Evolutionary conservation across 2,888 invertebrate species (phyloP), one percentile per base, ranked within the genome.

Genomic region (Drosophila vallismaia): DNA sequence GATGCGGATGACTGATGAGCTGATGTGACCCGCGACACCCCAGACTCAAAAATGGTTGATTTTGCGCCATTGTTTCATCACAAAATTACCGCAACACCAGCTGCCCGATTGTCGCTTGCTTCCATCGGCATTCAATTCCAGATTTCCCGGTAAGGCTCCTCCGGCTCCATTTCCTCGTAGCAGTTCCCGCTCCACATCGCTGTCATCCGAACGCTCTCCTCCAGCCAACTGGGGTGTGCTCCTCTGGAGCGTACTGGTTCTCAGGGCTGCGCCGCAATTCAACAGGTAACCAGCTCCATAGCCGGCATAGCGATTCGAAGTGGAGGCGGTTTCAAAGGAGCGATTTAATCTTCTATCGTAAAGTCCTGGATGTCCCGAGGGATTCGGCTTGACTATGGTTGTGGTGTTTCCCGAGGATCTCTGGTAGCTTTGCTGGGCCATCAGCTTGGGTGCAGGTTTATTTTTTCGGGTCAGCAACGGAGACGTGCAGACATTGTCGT

Each of bases 1-100:
- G 52, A 69, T 66, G 49, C 44, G 24, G 44, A 67, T 67, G 66
- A 67, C 44, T 36, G 29, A 50, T 55, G 50, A 66, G 44, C 66
- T 12, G 36, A 69, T 56, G 73, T 68, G 69, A 52, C 75, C 69
- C 40, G 48, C 36, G n/a, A 36, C n/a, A 36, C 40, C 49, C 62
- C 58, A 28, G 75, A 86, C 89, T 90, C 90, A 95, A 92, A 95
- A 95, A 92, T 95, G 94, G 90, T 95, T 95, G 57, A 95, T 94
- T 92, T 95, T 95, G 84, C 94, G 94, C 92, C 95, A 94, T 83
- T 95, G 95, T 91, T 95, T 94, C 90, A 94, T 92, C 75, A 95
- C 95, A 92, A 95, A 95, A 79, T 94, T 94, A 90, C 95, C 95
- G 91, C 96, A 95, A 92, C 96, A 96, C 95, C 95, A 95, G 71